phyloP scores from a whole-genome alignment of 2,888 invertebrate species.

The Rhorus exstirpatorius region DNA sequence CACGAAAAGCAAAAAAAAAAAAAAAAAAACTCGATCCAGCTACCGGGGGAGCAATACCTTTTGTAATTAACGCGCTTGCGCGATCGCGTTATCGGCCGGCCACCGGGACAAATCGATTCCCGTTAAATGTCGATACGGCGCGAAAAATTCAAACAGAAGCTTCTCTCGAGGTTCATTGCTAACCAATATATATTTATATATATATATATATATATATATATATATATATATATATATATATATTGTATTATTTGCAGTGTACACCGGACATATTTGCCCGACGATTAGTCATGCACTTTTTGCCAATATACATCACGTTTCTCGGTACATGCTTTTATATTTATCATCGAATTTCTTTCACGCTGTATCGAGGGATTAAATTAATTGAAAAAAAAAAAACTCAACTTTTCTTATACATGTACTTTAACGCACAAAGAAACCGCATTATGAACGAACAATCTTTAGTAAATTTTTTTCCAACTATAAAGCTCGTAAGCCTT shows the following conservation, averaged over 20 bases:
- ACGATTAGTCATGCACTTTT: conserved; percentile 77
- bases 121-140: conserved; percentile 79
- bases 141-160: conserved; percentile 74
- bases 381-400: conserved; percentile 7
- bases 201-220: too few relatives aligned
- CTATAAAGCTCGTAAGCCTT: background rate
- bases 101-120: conserved; percentile 80
- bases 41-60: conserved; percentile 24
- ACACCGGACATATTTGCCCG: conserved; percentile 78
- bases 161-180: background rate
- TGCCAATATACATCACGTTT: conserved; percentile 20
- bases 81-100: conserved; percentile 71
- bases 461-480: conserved; percentile 4
- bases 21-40: conserved; percentile 10
- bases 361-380: background rate
- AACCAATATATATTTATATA: conserved; percentile 1
- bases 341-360: background rate
- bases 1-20: conserved; percentile 32
- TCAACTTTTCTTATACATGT: background rate
- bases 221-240: too few relatives aligned
- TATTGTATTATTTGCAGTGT: conserved; percentile 30
- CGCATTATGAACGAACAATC: conserved; percentile 2
- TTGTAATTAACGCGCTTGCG: conserved; percentile 36
- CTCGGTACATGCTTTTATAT: conserved; percentile 25
- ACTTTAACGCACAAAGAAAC: conserved; percentile 5